Conservation (phyloP, 2,888 invertebrate species). For the Lepidochrysops patricia region DNA sequence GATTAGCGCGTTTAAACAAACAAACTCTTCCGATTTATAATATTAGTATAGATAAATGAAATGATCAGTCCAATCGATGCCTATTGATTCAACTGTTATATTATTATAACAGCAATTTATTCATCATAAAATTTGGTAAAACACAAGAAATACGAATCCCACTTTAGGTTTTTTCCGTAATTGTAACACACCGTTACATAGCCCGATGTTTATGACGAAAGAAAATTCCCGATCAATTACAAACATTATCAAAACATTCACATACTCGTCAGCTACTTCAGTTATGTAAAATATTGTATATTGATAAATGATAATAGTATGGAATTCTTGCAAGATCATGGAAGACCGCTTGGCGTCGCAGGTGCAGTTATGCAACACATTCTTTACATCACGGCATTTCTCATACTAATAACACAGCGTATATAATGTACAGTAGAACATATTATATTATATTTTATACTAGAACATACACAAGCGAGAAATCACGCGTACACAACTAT, state of each 20-base stretch:
- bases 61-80: too few species aligned
- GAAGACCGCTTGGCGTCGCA: slow-evolving; percentile 60
- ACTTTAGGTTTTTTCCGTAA: neutral
- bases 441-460: too few species aligned
- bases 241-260: neutral
- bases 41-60: too few species aligned
- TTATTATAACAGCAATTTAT: too few species aligned
- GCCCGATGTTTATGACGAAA: neutral
- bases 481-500: too few species aligned
- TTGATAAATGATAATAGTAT: neutral
- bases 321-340: slow-evolving; percentile 51
- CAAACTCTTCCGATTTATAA: too few species aligned
- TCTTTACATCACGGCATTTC: slow-evolving; percentile 30
- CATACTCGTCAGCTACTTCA: slow-evolving; percentile 17
- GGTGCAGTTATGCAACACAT: slow-evolving; percentile 47
- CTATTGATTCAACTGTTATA: too few species aligned
- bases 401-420: slow-evolving; percentile 25
- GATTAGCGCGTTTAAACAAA: too few species aligned
- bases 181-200: neutral
- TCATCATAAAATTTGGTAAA: too few species aligned
- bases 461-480: too few species aligned
- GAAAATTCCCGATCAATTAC: neutral
- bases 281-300: slow-evolving; percentile 23
- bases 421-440: neutral
- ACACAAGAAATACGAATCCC: too few species aligned